Base-by-base conservation (phyloP, 2,888 invertebrate genomes). In the Prosopocoilus inquinatus region DNA sequence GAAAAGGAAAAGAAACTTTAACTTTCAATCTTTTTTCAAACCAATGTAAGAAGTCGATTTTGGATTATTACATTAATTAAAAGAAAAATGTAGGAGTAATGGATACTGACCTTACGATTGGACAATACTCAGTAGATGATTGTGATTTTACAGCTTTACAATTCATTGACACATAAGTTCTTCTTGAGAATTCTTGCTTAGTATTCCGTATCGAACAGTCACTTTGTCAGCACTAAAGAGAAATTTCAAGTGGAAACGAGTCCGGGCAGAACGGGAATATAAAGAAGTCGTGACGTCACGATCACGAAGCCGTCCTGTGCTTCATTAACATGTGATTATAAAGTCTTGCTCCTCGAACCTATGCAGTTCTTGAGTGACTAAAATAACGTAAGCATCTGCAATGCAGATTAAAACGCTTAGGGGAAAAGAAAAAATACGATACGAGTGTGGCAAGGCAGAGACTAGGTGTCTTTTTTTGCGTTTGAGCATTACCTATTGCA, bases 91-190 rank as follows among this genome's bases (percentile, higher is more conserved):
- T n/a, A n/a, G n/a, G n/a, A n/a, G n/a, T n/a, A n/a, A 28, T 28
- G 7, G 5, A 28, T 58, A 62, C 62, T 67, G 70, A 77, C 78
- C 77, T 75, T 53, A 75, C 69, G 63, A 74, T 70, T 70, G 73
- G 73, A 59, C 74, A 73, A 64, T 73, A 71, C 64, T 75, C 75
- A 48, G 72, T 72, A 60, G 66, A 74, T 45, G 73, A 64, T 53
- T 73, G 66, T 67, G 72, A 74, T 61, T 72, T 71, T 63, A 72
- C 60, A 65, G 72, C 65, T 71, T 69, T 66, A 64, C 68, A 60
- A 68, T 69, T 76, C 78, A 78, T 78, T 77, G 77, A 77, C 78
- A 78, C 78, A 76, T 74, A 72, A 62, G 60, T 60, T 50, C 28
- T 38, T 32, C 44, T 38, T 44, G 45, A 50, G 47, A 16, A 50